A percentile compares a stretch with the other conserved stretches of the same genome.
These are phyloP conservation scores for Macroteleia sp. DNA, from an alignment of 2,888 invertebrate genomes.

Conservation along the genomic window DNA sequence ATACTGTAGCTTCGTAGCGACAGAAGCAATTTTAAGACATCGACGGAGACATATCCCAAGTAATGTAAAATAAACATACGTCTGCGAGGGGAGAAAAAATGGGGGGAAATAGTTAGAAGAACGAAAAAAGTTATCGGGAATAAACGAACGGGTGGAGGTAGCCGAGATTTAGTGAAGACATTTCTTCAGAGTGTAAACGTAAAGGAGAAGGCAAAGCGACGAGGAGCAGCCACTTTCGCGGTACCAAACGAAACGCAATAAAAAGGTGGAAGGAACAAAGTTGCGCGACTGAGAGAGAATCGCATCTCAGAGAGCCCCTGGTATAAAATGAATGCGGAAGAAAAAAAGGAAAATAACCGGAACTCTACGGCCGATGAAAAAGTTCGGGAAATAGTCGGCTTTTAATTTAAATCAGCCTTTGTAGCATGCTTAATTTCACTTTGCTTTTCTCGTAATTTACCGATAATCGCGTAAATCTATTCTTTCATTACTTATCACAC, in stretches of 20 bases:
- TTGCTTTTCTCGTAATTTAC: conserved; percentile 70
- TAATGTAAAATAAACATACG: conserved; percentile 48
- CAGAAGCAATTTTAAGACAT: conserved; percentile 48
- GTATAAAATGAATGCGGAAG: conserved; percentile 15
- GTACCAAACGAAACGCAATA: conserved; percentile 32
- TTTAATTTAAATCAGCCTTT: conserved; percentile 75
- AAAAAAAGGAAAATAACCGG: conserved; percentile 20
- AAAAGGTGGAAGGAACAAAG: conserved; percentile 35
- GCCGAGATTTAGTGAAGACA: conserved; percentile 17
- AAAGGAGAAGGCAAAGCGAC: conserved; percentile 26
- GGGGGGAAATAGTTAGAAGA: conserved; percentile 13
- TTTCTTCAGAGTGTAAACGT: conserved; percentile 27
- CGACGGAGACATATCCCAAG: conserved; percentile 34
- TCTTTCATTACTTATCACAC: conserved; percentile 31
- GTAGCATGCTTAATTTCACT: conserved; percentile 69
- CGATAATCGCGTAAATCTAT: conserved; percentile 66
- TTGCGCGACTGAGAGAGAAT: conserved; percentile 29
- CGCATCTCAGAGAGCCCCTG: conserved; percentile 17
- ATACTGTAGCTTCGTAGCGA: conserved; percentile 27
- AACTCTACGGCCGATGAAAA: conserved; percentile 35
- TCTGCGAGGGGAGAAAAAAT: conserved; percentile 5
- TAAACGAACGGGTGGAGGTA: conserved; percentile 24
- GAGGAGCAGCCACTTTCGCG: conserved; percentile 47
- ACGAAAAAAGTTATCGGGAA: conserved; percentile 36
- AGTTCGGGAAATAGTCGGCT: conserved; percentile 68